These are phyloP conservation scores for Mugil cephalus DNA, from an alignment of 2,113 vertebrate species.

Conservation along the genomic window DNA sequence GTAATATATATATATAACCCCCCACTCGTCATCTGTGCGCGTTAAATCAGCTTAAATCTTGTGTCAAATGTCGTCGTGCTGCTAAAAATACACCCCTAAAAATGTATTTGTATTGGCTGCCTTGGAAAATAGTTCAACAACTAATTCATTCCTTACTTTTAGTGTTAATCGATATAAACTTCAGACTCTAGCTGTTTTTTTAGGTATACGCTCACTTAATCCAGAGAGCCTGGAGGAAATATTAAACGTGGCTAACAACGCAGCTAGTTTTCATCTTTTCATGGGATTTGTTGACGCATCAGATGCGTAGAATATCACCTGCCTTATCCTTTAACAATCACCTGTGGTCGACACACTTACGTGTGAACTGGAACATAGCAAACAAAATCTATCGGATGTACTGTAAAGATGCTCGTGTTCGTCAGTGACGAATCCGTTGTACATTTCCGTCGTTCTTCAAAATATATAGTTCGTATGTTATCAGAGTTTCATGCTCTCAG, in stretches of 20 bases:
- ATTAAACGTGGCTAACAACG: not conserved
- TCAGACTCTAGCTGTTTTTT: not conserved
- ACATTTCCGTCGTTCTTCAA: constrained; percentile 5
- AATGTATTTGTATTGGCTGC: not conserved
- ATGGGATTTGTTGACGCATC: constrained; percentile 2
- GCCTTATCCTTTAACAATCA: constrained; percentile 35
- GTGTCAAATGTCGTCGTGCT: not conserved
- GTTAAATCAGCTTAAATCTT: not conserved
- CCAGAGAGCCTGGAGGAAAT: not conserved
- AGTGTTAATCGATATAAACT: too few relatives aligned
- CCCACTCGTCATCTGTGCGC: too few relatives aligned
- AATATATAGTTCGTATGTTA: not conserved
- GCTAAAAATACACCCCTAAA: not conserved
- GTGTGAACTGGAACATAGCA: constrained; percentile 39
- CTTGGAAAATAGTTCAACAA: not conserved
- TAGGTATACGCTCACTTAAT: not conserved
- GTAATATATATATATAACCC: too few relatives aligned
- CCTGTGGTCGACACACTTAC: constrained; percentile 22
- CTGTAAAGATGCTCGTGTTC: constrained; percentile 45
- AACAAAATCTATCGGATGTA: constrained; percentile 27
- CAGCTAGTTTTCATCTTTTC: not conserved
- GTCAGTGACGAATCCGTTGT: constrained; percentile 29
- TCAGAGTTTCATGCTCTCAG: constrained; percentile 1
- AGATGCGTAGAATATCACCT: constrained; percentile 22
- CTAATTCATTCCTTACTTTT: not conserved